Base-by-base conservation (phyloP, 1,140 invertebrate genomes). In the Halictus rubicundus region DNA sequence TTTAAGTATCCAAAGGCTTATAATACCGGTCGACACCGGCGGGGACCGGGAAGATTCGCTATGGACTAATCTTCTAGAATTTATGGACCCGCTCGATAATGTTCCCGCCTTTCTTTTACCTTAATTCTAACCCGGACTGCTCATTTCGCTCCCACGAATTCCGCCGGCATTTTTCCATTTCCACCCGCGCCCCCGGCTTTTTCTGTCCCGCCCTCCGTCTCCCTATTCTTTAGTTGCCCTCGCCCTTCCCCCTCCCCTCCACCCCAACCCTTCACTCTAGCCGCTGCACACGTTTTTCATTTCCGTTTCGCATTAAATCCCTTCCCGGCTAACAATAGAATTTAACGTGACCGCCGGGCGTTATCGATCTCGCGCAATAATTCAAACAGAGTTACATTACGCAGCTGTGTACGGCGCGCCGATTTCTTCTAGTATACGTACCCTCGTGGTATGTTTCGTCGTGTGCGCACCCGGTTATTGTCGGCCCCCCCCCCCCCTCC, bases 51-150 rank as follows among this genome's bases (percentile, higher is more conserved):
- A 83, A 87, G 83, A 83, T 84, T 81, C 85, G 80, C 68, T 37
- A 32, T 68, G 68, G 82, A 87, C 87, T 89, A 89, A 89, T 89
- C 88, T 89, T 87, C 81, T 76, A 72, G 81, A 88, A 89, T 89
- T 89, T 89, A 89, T 89, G 86, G 82, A 87, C 87, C 86, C 65
- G 71, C 77, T 86, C 80, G 87, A 89, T 89, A 89, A 88, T 87
- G 88, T 89, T 87, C 83, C 80, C 88, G 87, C 83, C 83, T 89
- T 86, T 85, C 88, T 81, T 83, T 89, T 87, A 87, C 88, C 84
- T 88, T 88, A 88, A 88, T 88, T 87, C 79, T 86, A 85, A 82
- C 81, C 87, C 80, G 49, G 68, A 52, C 69, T 71, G 73, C 77
- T 86, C 83, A 74, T 86, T 75, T 65, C 69, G 37, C 37, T 68